Evolutionary conservation across 2,888 invertebrate genomes (phyloP).

Genomic region (Plebejus melissa): DNA sequence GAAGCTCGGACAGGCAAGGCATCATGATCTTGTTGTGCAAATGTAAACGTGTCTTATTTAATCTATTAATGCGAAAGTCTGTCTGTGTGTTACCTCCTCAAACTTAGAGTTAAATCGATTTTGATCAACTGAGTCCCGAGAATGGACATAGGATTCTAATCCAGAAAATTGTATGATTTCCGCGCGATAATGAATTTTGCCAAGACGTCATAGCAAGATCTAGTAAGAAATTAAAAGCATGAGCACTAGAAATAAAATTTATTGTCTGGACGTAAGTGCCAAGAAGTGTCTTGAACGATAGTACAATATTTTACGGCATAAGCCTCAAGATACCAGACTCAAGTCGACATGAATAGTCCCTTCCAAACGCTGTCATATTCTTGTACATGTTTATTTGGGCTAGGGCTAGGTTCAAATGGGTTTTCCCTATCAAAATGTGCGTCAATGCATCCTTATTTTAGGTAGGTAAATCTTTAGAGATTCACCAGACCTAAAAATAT

Average conservation of each 20-base stretch:
- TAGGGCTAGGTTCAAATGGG: too few relatives aligned
- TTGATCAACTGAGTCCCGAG: neutral
- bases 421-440: too few relatives aligned
- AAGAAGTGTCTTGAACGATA: neutral
- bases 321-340: neutral
- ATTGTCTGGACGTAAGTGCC: neutral
- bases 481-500: too few relatives aligned
- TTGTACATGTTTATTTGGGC: too few relatives aligned
- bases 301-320: neutral
- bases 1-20: conserved; percentile 32
- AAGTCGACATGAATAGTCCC: neutral
- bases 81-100: too few relatives aligned
- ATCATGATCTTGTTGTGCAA: neutral
- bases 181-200: neutral
- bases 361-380: neutral
- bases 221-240: neutral
- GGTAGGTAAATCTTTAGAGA: too few relatives aligned
- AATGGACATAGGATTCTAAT: neutral
- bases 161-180: neutral
- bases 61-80: too few relatives aligned
- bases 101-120: too few relatives aligned
- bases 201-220: neutral
- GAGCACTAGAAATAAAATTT: neutral
- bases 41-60: neutral
- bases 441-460: too few relatives aligned